These are phyloP conservation scores for Cataglyphis rosenhaueri DNA, from an alignment of 2,888 invertebrate species.

Conservation along the genomic window DNA sequence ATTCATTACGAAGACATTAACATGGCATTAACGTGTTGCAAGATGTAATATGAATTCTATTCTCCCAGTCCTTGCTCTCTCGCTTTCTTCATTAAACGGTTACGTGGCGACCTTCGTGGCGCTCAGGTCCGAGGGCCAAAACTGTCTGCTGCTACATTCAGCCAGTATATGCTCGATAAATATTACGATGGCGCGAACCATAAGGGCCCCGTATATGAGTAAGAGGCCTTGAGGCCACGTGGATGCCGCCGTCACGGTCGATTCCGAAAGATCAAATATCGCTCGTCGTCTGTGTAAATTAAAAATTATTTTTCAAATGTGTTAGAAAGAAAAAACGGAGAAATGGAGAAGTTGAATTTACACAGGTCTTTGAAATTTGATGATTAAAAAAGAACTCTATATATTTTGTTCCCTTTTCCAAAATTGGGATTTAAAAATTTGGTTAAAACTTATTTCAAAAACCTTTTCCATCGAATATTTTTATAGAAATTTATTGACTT, in stretches of 20 bases:
- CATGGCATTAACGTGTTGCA: background rate
- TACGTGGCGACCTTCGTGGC: conserved; percentile 79
- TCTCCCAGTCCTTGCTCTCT: conserved; percentile 42
- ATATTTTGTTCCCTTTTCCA: background rate
- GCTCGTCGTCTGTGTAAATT: background rate
- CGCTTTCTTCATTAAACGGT: conserved; percentile 62
- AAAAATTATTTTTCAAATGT: conserved; percentile 7
- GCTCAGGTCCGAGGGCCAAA: conserved; percentile 83
- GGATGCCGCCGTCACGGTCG: conserved; percentile 47
- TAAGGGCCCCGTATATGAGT: conserved; percentile 76
- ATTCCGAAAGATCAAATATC: conserved; percentile 18
- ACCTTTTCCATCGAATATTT: background rate
- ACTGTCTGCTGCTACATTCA: conserved; percentile 72
- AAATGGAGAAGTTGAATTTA: background rate
- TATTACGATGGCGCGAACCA: conserved; percentile 68
- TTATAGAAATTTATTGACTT: background rate
- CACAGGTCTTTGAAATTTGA: background rate
- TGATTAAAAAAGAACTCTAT: background rate
- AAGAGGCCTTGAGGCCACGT: conserved; percentile 64
- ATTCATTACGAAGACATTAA: background rate
- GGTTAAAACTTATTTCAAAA: background rate
- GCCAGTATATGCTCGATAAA: conserved; percentile 75
- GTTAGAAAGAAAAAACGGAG: background rate
- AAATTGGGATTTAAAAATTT: background rate
- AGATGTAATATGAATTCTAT: conserved; percentile 18